These are phyloP conservation scores for Solenopsis invicta DNA, from an alignment of 1,140 invertebrate species.

Conservation along the genomic window DNA sequence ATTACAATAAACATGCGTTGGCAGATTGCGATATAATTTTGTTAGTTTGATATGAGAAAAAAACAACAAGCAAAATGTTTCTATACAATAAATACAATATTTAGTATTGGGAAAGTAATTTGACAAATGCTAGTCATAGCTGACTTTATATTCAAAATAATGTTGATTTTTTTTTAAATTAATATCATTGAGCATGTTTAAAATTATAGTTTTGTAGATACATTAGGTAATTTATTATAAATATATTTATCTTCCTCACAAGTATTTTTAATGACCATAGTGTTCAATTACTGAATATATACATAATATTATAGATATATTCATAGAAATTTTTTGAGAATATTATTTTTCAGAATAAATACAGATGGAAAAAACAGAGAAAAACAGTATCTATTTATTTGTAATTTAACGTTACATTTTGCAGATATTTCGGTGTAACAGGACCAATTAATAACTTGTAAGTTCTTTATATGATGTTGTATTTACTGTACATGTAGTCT, in stretches of 20 bases:
- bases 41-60: background rate
- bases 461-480: slow-evolving; percentile 31
- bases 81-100: background rate
- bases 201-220: slow-evolving; percentile 47
- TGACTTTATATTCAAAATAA: background rate
- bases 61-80: background rate
- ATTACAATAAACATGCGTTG: background rate
- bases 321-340: slow-evolving; percentile 37
- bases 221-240: slow-evolving; percentile 43
- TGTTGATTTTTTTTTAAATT: slow-evolving; percentile 17
- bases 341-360: slow-evolving; percentile 37
- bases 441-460: slow-evolving; percentile 58
- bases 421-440: slow-evolving; percentile 15
- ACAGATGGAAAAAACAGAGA: background rate
- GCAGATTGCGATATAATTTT: slow-evolving; percentile 1
- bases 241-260: background rate
- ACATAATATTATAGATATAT: slow-evolving; percentile 21
- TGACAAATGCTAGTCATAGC: background rate
- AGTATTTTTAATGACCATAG: slow-evolving; percentile 62
- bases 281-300: slow-evolving; percentile 65
- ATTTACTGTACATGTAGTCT: background rate
- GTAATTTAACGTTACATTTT: slow-evolving; percentile 23
- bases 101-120: slow-evolving; percentile 5
- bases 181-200: slow-evolving; percentile 36
- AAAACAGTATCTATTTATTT: slow-evolving; percentile 48